Evolutionary conservation across 2,113 vertebrate genomes (phyloP), one percentile per base, ranked within the genome.

Genomic region (Myotis brandtii): DNA sequence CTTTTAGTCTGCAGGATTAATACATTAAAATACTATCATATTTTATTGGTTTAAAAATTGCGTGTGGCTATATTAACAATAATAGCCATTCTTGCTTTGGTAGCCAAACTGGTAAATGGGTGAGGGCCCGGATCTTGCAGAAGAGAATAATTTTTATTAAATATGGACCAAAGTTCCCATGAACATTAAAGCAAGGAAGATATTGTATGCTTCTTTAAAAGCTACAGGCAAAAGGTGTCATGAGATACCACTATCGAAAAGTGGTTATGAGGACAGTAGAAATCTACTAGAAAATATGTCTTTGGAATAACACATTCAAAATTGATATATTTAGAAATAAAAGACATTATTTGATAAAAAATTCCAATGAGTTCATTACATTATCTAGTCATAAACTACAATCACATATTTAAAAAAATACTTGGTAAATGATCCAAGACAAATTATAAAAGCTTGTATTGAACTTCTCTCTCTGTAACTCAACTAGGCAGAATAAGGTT

Each of bases 251-350:
- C 13, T 50, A 67, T 25, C 30, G 81, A 66, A 40, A 84, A 62
- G 75, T 62, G 21, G 34, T 32, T 37, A 8, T 64, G n/a, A 73
- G 84, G 64, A 67, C 3, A 83, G 12, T 40, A 6, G 12, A 52
- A 14, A 56, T 6, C 12, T 75, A 64, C 18, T 34, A 54, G 20
- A 77, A 86, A 89, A 23, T 30, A 46, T 32, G 8, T n/a, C 20
- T 91, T 50, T 95, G 66, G 10, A 88, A 79, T 59, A 91, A 37
- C 30, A 82, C 7, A 48, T 77, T 91, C 23, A 77, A 79, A 77
- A 86, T 27, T 32, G 4, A 64, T 77, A 54, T 40, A 3, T 86
- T 83, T 50, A 72, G 50, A 91, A 77, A 86, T 52, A 62, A 59
- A 91, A 91, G 40, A 11, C 1, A 32, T 90, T 64, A 86, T 83